Base-by-base conservation (phyloP, 2,888 invertebrate genomes). In the Mellilla xanthometata region DNA sequence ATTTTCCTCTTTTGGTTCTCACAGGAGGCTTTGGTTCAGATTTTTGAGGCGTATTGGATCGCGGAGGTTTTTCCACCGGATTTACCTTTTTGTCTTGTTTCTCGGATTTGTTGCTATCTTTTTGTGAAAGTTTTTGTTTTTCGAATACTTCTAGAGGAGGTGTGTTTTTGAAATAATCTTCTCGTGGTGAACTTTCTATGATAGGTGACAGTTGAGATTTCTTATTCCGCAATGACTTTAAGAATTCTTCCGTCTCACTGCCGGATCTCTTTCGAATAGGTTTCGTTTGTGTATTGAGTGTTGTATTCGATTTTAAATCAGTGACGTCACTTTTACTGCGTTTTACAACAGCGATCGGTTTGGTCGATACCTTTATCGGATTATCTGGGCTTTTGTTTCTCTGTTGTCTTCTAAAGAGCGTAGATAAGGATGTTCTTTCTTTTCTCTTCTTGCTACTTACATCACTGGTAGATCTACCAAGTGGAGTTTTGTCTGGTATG, bases 121-220 rank as follows among this genome's bases (percentile, higher is more conserved):
- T 81, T 47, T 79, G 68, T 11, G 74, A 49, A 9, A 72, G 53
- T 46, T 80, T 84, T 56, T 86, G 72, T 55, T 83, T 87, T 44
- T 80, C 77, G 48, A 76, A 81, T 3, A 78, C 47, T 39, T 88
- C 88, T 12, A 89, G 66, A 0, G 88, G 88, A 3, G 87, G 69
- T 12, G 79, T 84, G 51, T 81, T 85, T 50, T 84, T 91, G 56
- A 93, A 94, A 63, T 93, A 94, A 67, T 94, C 94, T 60, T 94
- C 94, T 54, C 93, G 90, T 9, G 93, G 94, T 7, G 93, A 91
- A 52, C 93, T 93, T 79, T 95, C 95, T 54, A 95, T 95, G 36
- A 96, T 95, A 0, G 95, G 95, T 5, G 95, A 95, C 11, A 96
- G 72, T 65, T 94, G 95, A 44, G 93, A 89, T 66, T 94, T 94